These are phyloP conservation scores for Lochmaea crataegi DNA, from an alignment of 2,888 invertebrate genomes.

Conservation along the genomic window DNA sequence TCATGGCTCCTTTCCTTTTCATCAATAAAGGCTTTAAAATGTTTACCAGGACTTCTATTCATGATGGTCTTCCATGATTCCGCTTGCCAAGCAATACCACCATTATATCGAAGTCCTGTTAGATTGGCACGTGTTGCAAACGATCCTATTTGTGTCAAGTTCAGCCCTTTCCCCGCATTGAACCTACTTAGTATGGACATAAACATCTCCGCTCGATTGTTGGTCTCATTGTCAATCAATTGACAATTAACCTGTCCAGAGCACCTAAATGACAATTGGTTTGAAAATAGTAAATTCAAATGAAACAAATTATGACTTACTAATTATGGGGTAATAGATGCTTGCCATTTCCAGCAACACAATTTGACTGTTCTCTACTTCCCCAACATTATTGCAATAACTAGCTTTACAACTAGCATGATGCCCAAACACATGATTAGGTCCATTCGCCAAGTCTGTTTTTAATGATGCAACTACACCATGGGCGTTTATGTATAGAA, in stretches of 20 bases:
- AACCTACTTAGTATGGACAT: slow-evolving; percentile 15
- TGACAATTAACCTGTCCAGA: background rate
- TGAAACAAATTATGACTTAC: background rate
- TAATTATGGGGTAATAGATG: background rate
- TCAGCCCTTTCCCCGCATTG: slow-evolving; percentile 21
- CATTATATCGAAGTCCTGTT: background rate
- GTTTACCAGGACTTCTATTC: too few relatives aligned
- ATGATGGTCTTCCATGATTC: background rate
- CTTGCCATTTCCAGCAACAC: background rate
- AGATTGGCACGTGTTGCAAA: slow-evolving; percentile 15
- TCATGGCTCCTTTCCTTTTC: too few relatives aligned
- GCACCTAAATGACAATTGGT: background rate
- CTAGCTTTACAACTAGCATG: background rate
- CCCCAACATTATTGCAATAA: background rate
- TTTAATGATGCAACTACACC: background rate
- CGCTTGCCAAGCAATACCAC: background rate
- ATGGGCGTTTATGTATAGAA: background rate
- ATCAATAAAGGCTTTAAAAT: too few relatives aligned
- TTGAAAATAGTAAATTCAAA: background rate
- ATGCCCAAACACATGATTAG: background rate
- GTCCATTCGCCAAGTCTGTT: background rate
- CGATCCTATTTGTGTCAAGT: slow-evolving; percentile 15
- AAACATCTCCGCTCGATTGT: slow-evolving; percentile 13
- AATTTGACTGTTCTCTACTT: background rate
- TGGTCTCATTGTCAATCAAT: slow-evolving; percentile 3